These are phyloP conservation scores for Seira musarum DNA, from an alignment of 2,888 invertebrate genomes.

Conservation along the genomic window DNA sequence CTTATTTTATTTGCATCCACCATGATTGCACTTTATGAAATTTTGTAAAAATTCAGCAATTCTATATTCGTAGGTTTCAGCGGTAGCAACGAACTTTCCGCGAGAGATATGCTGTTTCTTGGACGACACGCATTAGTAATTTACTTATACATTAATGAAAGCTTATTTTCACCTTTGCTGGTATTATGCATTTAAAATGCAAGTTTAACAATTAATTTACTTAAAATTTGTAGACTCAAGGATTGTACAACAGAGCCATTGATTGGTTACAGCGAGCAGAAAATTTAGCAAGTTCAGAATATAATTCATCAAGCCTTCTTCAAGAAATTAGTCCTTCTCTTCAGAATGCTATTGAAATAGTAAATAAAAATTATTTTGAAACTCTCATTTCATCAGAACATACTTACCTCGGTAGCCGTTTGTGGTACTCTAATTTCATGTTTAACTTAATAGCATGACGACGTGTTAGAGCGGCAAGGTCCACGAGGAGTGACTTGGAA, in stretches of 20 bases:
- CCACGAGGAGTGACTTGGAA: constrained; percentile 70
- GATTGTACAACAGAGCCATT: constrained; percentile 71
- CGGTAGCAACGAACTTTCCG: constrained; percentile 67
- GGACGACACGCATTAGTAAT: constrained; percentile 71
- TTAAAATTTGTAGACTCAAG: constrained; percentile 66
- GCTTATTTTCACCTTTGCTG: too few species aligned
- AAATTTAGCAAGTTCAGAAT: constrained; percentile 68
- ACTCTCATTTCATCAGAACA: too few species aligned
- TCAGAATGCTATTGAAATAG: constrained; percentile 71
- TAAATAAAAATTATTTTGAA: too few species aligned
- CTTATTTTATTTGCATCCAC: too few species aligned
- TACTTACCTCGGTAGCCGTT: too few species aligned
- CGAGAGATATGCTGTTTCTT: constrained; percentile 71
- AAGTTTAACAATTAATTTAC: background rate
- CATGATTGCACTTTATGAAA: too few species aligned
- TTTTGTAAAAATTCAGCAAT: too few species aligned
- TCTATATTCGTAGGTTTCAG: constrained; percentile 62
- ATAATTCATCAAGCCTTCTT: constrained; percentile 68
- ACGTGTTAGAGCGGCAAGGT: constrained; percentile 70
- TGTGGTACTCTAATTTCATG: constrained; percentile 5
- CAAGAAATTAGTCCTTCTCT: constrained; percentile 71
- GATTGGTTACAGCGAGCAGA: constrained; percentile 71
- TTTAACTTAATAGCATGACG: constrained; percentile 69
- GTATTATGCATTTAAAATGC: too few species aligned
- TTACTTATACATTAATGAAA: too few species aligned